A percentile compares a stretch with the other conserved stretches of the same genome.
Conservation (phyloP, 2,888 invertebrate genomes). For the Oasisia sp. region DNA sequence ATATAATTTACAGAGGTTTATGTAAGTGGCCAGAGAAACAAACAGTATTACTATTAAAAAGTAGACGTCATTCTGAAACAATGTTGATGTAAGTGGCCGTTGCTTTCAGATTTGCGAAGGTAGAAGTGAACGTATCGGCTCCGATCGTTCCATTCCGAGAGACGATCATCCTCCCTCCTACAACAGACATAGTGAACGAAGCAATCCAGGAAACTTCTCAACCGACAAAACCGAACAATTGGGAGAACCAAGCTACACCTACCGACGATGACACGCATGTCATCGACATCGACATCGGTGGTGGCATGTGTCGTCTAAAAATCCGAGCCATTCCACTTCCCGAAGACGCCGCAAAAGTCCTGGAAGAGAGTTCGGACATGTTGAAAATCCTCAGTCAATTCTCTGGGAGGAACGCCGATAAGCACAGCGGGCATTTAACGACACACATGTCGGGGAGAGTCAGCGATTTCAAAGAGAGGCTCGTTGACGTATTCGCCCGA, state of each 20-base stretch:
- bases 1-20: too few relatives aligned
- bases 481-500: slow-evolving; percentile 74
- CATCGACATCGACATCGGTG: not conserved
- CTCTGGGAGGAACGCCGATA: not conserved
- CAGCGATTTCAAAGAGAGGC: slow-evolving; percentile 69
- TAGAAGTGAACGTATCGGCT: slow-evolving; percentile 86
- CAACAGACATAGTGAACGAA: slow-evolving; percentile 86
- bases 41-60: too few relatives aligned
- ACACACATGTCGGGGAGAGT: slow-evolving; percentile 51
- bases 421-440: slow-evolving; percentile 35
- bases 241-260: not conserved
- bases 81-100: not conserved
- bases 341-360: slow-evolving; percentile 74
- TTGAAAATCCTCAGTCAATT: slow-evolving; percentile 75
- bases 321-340: slow-evolving; percentile 85
- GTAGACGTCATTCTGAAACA: not conserved
- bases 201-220: slow-evolving; percentile 69
- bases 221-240: not conserved
- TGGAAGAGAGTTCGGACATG: slow-evolving; percentile 78
- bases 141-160: slow-evolving; percentile 97
- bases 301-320: slow-evolving; percentile 69
- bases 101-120: slow-evolving; percentile 74
- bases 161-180: slow-evolving; percentile 85
- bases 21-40: too few relatives aligned
- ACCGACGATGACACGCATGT: not conserved